Base-by-base conservation (phyloP, 1,140 invertebrate genomes). In the Belonocnema kinseyi region DNA sequence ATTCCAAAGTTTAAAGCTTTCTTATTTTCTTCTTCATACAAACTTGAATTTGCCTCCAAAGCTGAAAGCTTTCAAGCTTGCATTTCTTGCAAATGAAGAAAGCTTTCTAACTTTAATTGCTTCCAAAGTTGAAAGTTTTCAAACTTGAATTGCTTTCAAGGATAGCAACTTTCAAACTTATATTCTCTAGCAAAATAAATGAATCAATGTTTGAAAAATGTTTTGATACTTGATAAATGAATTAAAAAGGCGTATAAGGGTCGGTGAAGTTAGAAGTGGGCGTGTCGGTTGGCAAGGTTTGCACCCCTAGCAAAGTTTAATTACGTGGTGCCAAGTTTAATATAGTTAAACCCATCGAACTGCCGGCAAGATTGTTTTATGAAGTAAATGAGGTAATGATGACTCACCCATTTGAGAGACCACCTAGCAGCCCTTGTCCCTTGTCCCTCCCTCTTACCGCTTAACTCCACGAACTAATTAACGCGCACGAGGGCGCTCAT, bases 361-460 rank as follows among this genome's bases (percentile, higher is more conserved):
- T 87, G 80, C 80, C 78, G 85, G 82, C 79, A 84, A 89, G 88
- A 91, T 90, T 91, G 85, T 89, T 89, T 90, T 89, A 86, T 85
- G 81, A 86, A 88, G 86, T 89, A 91, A 91, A 91, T 91, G 88
- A 91, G 90, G 82, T 86, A 88, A 91, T 88, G 88, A 90, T 91
- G 90, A 91, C 90, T 91, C 87, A 88, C 79, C 81, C 79, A 80
- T 90, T 89, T 83, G 72, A 78, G n/a, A 66, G 86, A 89, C 89
- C 89, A 90, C 88, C 88, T 86, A 84, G 85, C 86, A 86, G 83
- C 80, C 81, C 78, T 51, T 77, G 73, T 80, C 76, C 75, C 79
- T 82, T 46, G 10, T 11, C 40, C 61, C 4, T 19, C 71, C 72
- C 66, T 72, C 71, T 72, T 83, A 77, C 78, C 77, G 71, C 80